Conservation (phyloP, 2,797 vertebrate species). For the Xiphophorus birchmanni region DNA sequence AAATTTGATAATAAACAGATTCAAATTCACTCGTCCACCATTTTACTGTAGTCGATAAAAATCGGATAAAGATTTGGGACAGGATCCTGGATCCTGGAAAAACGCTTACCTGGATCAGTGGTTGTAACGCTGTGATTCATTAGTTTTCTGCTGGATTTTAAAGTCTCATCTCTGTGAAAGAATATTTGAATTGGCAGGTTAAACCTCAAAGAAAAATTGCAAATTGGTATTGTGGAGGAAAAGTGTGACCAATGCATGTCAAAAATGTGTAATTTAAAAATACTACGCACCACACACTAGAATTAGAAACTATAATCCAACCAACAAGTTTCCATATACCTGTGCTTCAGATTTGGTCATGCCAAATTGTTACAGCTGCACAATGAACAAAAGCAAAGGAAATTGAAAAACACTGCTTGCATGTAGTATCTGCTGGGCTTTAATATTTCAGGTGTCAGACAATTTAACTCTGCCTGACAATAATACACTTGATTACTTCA, state of each 20-base stretch:
- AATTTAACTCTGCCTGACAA: not conserved
- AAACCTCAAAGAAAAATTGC: not conserved
- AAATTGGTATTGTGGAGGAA: not conserved
- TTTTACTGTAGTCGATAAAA: not conserved
- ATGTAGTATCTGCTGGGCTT: not conserved
- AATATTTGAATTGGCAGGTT: not conserved
- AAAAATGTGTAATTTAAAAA: slow-evolving; percentile 20
- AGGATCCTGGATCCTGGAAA: no score
- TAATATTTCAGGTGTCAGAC: not conserved
- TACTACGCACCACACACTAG: slow-evolving; percentile 5
- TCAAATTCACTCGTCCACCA: not conserved
- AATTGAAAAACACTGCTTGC: not conserved
- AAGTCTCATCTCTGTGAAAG: not conserved
- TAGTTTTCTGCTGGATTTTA: not conserved
- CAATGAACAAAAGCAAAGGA: not conserved
- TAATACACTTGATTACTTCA: not conserved
- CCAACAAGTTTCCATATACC: slow-evolving; percentile 25
- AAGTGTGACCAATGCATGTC: not conserved
- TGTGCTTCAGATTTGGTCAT: slow-evolving; percentile 29
- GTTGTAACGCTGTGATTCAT: not conserved
- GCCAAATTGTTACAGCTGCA: slow-evolving; percentile 60
- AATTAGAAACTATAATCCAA: slow-evolving; percentile 21
- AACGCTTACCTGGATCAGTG: not conserved
- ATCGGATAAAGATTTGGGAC: not conserved
- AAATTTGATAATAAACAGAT: not conserved